Evolutionary conservation across 2,888 invertebrate genomes (phyloP).

Genomic region (Julus scandinavius): DNA sequence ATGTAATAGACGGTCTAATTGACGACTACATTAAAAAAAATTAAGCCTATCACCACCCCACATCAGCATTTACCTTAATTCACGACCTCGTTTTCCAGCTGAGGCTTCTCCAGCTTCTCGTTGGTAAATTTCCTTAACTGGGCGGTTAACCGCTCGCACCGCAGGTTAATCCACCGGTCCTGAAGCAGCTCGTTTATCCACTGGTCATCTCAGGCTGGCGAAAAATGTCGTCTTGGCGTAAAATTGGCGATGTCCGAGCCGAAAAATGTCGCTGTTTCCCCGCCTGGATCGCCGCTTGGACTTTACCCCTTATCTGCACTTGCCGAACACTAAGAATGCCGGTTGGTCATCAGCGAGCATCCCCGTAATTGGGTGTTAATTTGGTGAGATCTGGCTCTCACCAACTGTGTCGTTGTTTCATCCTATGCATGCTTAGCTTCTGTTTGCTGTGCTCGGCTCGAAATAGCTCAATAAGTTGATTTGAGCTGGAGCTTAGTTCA

Average conservation of each 20-base stretch:
- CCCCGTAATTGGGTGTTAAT: conserved; percentile 56
- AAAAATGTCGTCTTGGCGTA: conserved; percentile 24
- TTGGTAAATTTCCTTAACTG: neutral
- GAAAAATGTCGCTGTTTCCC: conserved; percentile 48
- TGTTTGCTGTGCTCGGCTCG: conserved; percentile 37
- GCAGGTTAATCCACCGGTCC: neutral
- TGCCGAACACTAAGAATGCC: conserved; percentile 51
- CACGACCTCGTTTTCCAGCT: neutral
- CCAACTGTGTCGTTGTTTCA: conserved; percentile 53
- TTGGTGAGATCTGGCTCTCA: conserved; percentile 49
- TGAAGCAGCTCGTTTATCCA: conserved; percentile 1
- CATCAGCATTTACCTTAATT: neutral
- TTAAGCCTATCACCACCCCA: neutral
- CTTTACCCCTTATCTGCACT: conserved; percentile 54
- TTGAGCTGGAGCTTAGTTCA: conserved; percentile 33
- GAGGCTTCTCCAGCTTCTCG: neutral
- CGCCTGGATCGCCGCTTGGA: conserved; percentile 42
- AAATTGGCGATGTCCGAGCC: conserved; percentile 23
- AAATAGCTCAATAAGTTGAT: conserved; percentile 48
- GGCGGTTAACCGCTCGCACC: neutral
- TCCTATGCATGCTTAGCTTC: conserved; percentile 47
- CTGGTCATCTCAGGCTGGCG: neutral
- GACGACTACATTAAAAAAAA: neutral
- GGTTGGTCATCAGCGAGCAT: conserved; percentile 56
- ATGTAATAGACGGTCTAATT: neutral